These are phyloP conservation scores for Hephaestus fuliginosus DNA, from an alignment of 2,797 vertebrate species.

Conservation along the genomic window DNA sequence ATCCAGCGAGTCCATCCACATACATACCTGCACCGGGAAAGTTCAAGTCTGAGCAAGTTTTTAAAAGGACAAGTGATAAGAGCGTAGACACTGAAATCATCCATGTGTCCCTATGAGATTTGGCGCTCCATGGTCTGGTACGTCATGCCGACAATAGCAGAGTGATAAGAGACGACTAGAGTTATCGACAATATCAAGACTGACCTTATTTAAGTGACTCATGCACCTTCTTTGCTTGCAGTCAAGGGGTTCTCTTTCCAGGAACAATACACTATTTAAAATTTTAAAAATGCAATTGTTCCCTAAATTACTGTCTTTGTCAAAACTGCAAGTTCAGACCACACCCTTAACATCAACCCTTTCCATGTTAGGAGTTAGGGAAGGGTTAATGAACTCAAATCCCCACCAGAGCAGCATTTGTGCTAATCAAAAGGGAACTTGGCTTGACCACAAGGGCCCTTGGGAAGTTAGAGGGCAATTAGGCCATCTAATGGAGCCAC, in stretches of 20 bases:
- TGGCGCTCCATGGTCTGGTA: constrained; percentile 1
- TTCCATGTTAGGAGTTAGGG: background rate
- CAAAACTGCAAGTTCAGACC: background rate
- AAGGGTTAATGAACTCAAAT: background rate
- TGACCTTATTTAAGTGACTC: constrained; percentile 22
- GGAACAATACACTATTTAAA: background rate
- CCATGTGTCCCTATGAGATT: constrained; percentile 17
- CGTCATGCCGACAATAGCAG: constrained; percentile 29
- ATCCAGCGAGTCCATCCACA: background rate
- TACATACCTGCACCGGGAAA: background rate
- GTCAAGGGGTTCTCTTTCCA: background rate
- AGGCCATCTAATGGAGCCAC: constrained; percentile 33
- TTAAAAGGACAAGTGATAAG: constrained; percentile 31
- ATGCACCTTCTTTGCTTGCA: background rate
- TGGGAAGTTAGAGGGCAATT: constrained; percentile 26
- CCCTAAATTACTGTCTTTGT: background rate
- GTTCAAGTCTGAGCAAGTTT: constrained; percentile 21
- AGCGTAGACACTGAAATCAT: background rate
- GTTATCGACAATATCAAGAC: constrained; percentile 15
- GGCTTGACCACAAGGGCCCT: constrained; percentile 5
- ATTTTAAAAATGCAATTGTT: background rate
- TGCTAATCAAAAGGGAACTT: constrained; percentile 43
- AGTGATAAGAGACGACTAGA: constrained; percentile 16
- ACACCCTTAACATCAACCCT: background rate
- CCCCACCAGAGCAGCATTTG: background rate